A percentile compares a stretch with the other conserved stretches of the same genome.
Conservation (phyloP, 2,888 invertebrate genomes). For the Agrotis exclamationis region DNA sequence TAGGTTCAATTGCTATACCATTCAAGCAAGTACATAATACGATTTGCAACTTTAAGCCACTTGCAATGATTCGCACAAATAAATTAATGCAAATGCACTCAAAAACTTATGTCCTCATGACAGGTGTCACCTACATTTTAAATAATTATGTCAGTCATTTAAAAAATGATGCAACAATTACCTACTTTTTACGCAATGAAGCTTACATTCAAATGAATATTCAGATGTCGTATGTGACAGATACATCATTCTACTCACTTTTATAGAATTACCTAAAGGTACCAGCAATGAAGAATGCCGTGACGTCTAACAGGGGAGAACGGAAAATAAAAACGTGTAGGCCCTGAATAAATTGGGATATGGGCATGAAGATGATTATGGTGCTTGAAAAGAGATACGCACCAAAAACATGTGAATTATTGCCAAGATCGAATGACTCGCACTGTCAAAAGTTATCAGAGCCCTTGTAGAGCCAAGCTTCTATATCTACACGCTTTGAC, state of each 20-base stretch:
- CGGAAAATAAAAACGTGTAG: too few species aligned
- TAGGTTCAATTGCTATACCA: constrained; percentile 9
- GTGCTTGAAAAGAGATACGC: too few species aligned
- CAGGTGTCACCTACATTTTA: constrained; percentile 59
- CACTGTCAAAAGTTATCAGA: neutral
- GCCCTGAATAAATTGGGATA: too few species aligned
- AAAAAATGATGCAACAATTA: constrained; percentile 57
- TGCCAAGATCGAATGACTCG: neutral
- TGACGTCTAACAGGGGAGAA: too few species aligned
- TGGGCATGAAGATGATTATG: too few species aligned
- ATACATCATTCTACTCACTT: constrained; percentile 52
- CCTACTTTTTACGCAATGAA: constrained; percentile 49
- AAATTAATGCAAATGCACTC: constrained; percentile 47
- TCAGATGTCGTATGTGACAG: constrained; percentile 42
- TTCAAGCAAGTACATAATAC: neutral
- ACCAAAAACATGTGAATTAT: too few species aligned
- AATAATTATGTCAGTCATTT: constrained; percentile 41
- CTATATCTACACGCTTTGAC: neutral
- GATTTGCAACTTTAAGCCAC: neutral
- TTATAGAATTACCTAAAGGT: constrained; percentile 10
- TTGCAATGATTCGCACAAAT: constrained; percentile 15
- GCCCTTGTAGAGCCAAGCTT: neutral
- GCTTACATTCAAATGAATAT: constrained; percentile 34
- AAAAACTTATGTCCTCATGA: constrained; percentile 38
- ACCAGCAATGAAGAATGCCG: too few species aligned